Evolutionary conservation across 2,888 invertebrate genomes (phyloP).

Genomic region (Idaea aversata): DNA sequence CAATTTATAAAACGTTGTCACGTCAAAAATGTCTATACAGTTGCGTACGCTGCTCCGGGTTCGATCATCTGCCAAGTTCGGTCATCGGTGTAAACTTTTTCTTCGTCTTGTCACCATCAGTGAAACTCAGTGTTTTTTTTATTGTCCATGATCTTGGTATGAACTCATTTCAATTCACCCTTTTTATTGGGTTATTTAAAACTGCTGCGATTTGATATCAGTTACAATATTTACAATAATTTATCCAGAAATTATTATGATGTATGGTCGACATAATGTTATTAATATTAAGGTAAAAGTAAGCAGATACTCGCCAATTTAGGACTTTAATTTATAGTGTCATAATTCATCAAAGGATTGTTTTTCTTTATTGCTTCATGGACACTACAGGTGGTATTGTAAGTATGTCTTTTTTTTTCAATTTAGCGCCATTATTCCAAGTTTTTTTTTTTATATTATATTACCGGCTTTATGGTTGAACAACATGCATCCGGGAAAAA

Average conservation of each 20-base stretch:
- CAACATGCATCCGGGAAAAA: background rate
- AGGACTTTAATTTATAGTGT: background rate
- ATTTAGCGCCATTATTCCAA: constrained; percentile 72
- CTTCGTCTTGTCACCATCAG: no score
- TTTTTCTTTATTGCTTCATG: constrained; percentile 27
- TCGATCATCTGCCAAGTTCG: no score
- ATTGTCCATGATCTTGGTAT: constrained; percentile 33
- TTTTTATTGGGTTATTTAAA: constrained; percentile 20
- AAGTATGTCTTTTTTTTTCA: constrained; percentile 37
- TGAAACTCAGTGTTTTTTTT: constrained; percentile 16
- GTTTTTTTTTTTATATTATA: constrained; percentile 23
- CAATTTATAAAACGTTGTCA: no score
- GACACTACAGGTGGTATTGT: constrained; percentile 46
- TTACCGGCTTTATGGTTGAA: constrained; percentile 30
- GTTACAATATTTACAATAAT: constrained; percentile 18
- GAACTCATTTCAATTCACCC: constrained; percentile 24
- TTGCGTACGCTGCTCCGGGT: no score
- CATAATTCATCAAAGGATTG: background rate
- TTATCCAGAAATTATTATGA: constrained; percentile 5
- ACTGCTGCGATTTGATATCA: constrained; percentile 18
- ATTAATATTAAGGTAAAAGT: constrained; percentile 7
- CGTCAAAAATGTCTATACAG: no score
- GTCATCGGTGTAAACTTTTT: no score
- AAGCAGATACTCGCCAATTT: background rate
- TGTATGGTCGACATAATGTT: constrained; percentile 5